phyloP scores from a whole-genome alignment of 1,140 invertebrate genomes.

The Drosophila nigrodunni region DNA sequence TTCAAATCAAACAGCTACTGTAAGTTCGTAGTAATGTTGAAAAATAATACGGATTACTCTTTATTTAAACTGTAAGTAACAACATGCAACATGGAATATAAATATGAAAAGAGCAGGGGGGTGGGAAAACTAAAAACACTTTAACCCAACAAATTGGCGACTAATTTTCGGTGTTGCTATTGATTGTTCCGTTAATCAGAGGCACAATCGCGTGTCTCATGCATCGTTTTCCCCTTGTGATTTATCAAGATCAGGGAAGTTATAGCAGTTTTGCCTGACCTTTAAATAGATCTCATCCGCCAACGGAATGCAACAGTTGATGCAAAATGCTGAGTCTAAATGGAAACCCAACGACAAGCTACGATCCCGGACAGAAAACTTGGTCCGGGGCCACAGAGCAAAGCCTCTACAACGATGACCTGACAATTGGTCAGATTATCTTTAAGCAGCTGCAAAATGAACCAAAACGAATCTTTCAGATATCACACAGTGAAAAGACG shows the following conservation, averaged over 20 bases:
- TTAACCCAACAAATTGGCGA: constrained; percentile 50
- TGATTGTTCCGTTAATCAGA: constrained; percentile 37
- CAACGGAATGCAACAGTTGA: constrained; percentile 52
- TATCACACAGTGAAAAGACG: constrained; percentile 72
- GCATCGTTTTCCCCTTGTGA: constrained; percentile 11
- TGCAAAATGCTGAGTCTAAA: constrained; percentile 58
- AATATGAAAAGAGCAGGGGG: not conserved
- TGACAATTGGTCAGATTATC: constrained; percentile 68
- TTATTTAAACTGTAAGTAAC: not conserved
- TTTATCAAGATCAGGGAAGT: constrained; percentile 19
- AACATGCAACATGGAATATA: not conserved
- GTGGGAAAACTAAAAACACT: constrained; percentile 17
- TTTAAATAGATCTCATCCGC: constrained; percentile 54
- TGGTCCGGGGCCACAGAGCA: constrained; percentile 58
- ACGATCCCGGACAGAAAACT: constrained; percentile 43
- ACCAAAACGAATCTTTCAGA: constrained; percentile 66
- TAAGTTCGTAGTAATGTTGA: not conserved
- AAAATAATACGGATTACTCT: no score
- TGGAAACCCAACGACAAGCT: constrained; percentile 50
- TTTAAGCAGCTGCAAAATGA: constrained; percentile 60
- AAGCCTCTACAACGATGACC: constrained; percentile 62
- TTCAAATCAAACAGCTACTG: not conserved
- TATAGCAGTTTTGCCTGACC: constrained; percentile 30
- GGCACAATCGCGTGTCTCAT: constrained; percentile 44
- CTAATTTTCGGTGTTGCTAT: constrained; percentile 27